phyloP scores from a whole-genome alignment of 2,113 vertebrate species.

The Hirundichthys speculiger region DNA sequence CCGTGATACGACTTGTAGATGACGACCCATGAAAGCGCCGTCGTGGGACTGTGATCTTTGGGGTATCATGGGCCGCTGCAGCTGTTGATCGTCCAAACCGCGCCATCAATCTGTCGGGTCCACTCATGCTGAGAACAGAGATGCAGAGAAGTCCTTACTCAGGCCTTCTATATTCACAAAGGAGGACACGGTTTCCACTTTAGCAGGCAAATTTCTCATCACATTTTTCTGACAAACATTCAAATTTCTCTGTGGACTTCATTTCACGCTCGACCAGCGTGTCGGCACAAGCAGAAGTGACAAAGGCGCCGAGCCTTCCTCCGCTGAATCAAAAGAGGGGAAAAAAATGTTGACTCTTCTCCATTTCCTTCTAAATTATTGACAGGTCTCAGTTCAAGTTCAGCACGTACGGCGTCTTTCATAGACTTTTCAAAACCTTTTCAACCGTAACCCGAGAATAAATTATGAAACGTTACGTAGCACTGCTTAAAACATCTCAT shows the following conservation, averaged over 20 bases:
- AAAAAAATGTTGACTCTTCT: background rate
- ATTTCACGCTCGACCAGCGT: slow-evolving; percentile 70
- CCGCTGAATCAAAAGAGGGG: slow-evolving; percentile 7
- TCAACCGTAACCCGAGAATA: too few relatives aligned
- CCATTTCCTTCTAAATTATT: slow-evolving; percentile 17
- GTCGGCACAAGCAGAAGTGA: slow-evolving; percentile 33
- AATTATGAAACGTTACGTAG: too few relatives aligned
- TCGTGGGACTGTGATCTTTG: slow-evolving; percentile 27
- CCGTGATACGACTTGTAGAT: slow-evolving; percentile 23
- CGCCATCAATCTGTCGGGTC: slow-evolving; percentile 52
- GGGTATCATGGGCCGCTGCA: slow-evolving; percentile 45
- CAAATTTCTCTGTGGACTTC: slow-evolving; percentile 55
- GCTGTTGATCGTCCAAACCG: slow-evolving; percentile 50
- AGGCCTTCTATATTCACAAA: slow-evolving; percentile 13
- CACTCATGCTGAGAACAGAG: slow-evolving; percentile 53
- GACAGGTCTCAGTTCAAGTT: too few relatives aligned
- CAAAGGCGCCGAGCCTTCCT: background rate
- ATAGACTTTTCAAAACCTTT: too few relatives aligned
- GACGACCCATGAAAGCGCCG: slow-evolving; percentile 24
- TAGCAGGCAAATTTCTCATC: slow-evolving; percentile 45
- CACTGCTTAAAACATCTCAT: too few relatives aligned
- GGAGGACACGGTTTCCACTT: slow-evolving; percentile 43
- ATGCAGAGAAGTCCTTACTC: slow-evolving; percentile 24
- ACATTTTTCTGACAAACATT: slow-evolving; percentile 41
- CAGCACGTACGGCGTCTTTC: too few relatives aligned